A percentile compares a stretch with the other conserved stretches of the same genome.
phyloP scores from a whole-genome alignment of 2,113 vertebrate genomes.

The Tautogolabrus adspersus region DNA sequence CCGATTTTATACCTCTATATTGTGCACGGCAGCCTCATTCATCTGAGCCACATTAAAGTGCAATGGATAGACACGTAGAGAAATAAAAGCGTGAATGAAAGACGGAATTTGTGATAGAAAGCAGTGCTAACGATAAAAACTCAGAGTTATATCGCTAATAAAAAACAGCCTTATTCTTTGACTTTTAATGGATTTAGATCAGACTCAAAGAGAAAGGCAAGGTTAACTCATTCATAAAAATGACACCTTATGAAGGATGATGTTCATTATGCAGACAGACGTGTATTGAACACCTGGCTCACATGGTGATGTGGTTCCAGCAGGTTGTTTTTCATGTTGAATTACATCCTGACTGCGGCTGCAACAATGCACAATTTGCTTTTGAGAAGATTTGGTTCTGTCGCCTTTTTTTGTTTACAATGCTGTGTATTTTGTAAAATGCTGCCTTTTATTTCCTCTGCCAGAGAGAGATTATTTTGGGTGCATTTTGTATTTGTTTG shows the following conservation, averaged over 20 bases:
- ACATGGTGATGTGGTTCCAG: background rate
- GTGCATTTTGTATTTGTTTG: too few species aligned
- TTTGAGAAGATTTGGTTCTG: too few species aligned
- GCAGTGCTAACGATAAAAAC: background rate
- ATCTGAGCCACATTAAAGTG: background rate
- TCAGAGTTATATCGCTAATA: background rate
- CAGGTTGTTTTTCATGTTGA: background rate
- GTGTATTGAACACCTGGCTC: background rate
- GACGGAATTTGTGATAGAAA: background rate
- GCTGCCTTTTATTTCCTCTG: too few species aligned
- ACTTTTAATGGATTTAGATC: constrained; percentile 4
- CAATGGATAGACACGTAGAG: background rate
- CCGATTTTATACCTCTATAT: background rate
- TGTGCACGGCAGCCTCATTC: background rate
- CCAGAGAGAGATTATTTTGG: too few species aligned
- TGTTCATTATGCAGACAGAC: constrained; percentile 17
- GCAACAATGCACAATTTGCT: too few species aligned
- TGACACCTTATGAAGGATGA: constrained; percentile 4
- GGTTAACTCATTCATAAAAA: background rate
- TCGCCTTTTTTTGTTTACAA: too few species aligned
- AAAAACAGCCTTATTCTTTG: background rate
- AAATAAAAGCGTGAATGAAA: background rate
- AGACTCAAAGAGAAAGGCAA: background rate
- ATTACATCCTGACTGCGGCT: background rate
- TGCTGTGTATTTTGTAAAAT: too few species aligned